Evolutionary conservation across 2,888 invertebrate species (phyloP).

Genomic region (Ptychoptera contaminata): DNA sequence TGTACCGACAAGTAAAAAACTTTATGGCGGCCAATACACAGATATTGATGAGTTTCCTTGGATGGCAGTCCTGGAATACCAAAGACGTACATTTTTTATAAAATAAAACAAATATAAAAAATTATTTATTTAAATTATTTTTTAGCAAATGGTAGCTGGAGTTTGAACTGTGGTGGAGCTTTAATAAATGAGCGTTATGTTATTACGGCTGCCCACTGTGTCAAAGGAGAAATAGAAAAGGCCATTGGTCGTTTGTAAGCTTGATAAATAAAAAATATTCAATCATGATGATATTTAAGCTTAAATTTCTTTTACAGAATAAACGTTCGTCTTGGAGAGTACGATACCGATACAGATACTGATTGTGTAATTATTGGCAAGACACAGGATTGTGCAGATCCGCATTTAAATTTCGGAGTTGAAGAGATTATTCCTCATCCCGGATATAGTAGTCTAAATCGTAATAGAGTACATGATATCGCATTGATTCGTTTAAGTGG

Average conservation of each 20-base stretch:
- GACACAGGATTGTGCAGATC: slow-evolving; percentile 30
- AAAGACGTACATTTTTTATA: slow-evolving; percentile 36
- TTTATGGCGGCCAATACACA: slow-evolving; percentile 43
- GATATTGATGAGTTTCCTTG: slow-evolving; percentile 51
- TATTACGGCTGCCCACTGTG: slow-evolving; percentile 46
- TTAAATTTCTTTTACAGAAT: slow-evolving; percentile 2
- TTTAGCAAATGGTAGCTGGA: not conserved
- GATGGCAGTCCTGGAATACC: slow-evolving; percentile 51
- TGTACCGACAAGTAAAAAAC: slow-evolving; percentile 30
- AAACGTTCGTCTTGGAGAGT: slow-evolving; percentile 8
- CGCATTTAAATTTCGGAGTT: slow-evolving; percentile 40
- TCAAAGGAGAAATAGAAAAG: slow-evolving; percentile 33
- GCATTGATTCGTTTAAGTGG: slow-evolving; percentile 46
- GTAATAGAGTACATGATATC: slow-evolving; percentile 50
- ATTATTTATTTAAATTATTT: too few species aligned
- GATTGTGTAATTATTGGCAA: slow-evolving; percentile 38
- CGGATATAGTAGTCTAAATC: slow-evolving; percentile 37
- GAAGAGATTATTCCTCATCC: slow-evolving; percentile 50
- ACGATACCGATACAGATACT: slow-evolving; percentile 3
- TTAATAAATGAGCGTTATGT: slow-evolving; percentile 35
- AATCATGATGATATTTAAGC: not conserved
- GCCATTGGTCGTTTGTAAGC: slow-evolving; percentile 40
- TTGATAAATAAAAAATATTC: not conserved
- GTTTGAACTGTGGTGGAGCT: slow-evolving; percentile 13
- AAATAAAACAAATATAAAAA: not conserved